Evolutionary conservation across 2,797 vertebrate genomes (phyloP), one percentile per base, ranked within the genome.

Genomic region (Leptoclinus maculatus): DNA sequence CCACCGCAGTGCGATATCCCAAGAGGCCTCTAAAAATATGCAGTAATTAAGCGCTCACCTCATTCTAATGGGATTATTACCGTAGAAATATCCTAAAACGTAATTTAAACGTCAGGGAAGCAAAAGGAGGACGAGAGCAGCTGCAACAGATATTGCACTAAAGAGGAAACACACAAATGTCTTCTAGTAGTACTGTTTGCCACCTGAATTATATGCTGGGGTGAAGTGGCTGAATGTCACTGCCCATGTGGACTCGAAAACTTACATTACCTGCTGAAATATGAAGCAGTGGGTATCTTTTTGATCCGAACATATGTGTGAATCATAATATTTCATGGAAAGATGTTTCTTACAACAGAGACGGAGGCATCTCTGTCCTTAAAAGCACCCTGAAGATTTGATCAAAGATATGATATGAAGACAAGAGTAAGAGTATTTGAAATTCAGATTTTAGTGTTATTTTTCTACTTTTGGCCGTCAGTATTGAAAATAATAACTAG

Each of bases 11-110:
- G 54, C 76, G 72, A 72, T 67, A 43, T 86, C 87, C 86, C 84
- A 58, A 79, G 85, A 79, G 82, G 41, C 76, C 66, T 76, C 86
- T 91, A 91, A 87, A 93, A 93, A 92, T 91, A 93, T 84, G 74
- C 85, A 89, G 85, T 91, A 87, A 92, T 93, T 92, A 91, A 93
- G 88, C 25, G 53, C 83, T 90, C 88, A 80, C 80, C 84, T 91
- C 73, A 53, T 78, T 89, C 82, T 87, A 84, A 85, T 62, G 81
- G 88, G 84, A 92, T 89, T 88, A 82, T 83, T 86, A 87, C 79
- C 47, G 66, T 88, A 71, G 78, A 90, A 92, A 93, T 87, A 78
- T 74, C 72, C 51, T 23, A 11, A 74, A 49, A 83, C 13, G 23
- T 83, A 74, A 88, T 89, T 88, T 84, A 79, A 89, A 85, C 39